Evolutionary conservation across 2,888 invertebrate species (phyloP).

Genomic region (Sabatieria punctata): DNA sequence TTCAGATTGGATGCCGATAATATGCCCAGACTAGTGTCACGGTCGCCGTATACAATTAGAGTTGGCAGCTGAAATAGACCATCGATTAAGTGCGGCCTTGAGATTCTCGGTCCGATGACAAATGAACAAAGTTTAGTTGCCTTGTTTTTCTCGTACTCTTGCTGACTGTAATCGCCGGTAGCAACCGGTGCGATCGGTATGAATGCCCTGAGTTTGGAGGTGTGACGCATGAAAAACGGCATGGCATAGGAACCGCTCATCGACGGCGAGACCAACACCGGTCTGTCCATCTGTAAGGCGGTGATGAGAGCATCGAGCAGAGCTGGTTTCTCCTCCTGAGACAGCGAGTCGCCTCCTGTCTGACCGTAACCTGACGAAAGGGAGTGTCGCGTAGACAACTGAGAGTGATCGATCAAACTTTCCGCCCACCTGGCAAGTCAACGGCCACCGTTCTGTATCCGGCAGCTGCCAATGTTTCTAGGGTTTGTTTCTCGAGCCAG

Average conservation of each 20-base stretch:
- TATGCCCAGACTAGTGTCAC: constrained; percentile 32
- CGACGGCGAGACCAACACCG: constrained; percentile 38
- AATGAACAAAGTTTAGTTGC: constrained; percentile 16
- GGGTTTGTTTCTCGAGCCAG: constrained; percentile 36
- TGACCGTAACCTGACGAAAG: constrained; percentile 30
- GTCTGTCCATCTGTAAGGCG: constrained; percentile 22
- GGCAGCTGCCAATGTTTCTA: constrained; percentile 33
- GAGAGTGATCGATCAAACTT: background rate
- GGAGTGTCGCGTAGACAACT: constrained; percentile 4
- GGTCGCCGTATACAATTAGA: constrained; percentile 37
- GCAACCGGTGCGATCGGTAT: constrained; percentile 36
- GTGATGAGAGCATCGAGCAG: constrained; percentile 29
- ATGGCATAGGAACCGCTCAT: constrained; percentile 38
- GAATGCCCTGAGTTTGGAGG: constrained; percentile 30
- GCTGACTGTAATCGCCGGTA: constrained; percentile 20
- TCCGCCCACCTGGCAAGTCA: constrained; percentile 36
- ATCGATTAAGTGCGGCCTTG: background rate
- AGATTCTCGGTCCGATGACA: background rate
- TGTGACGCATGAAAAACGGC: constrained; percentile 32
- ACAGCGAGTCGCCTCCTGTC: constrained; percentile 13
- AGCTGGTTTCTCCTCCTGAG: constrained; percentile 14
- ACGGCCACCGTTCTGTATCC: constrained; percentile 36
- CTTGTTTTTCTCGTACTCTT: constrained; percentile 18
- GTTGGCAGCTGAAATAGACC: constrained; percentile 34
- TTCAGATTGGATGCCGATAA: constrained; percentile 28